Conservation (phyloP, 2,797 vertebrate genomes). For the Neostethus bicornis region DNA sequence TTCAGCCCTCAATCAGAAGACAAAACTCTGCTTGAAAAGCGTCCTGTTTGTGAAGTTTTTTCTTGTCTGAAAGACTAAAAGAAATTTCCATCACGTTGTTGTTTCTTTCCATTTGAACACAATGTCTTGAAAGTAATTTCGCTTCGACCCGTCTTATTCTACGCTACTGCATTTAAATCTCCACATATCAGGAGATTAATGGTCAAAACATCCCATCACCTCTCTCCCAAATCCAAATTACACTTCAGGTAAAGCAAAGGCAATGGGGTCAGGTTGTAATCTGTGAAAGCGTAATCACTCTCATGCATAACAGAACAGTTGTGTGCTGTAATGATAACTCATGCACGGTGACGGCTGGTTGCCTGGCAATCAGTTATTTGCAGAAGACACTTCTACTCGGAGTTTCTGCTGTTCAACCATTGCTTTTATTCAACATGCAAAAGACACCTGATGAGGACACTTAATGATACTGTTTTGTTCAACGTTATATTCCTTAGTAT, state of each 20-base stretch:
- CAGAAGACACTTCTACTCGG: slow-evolving; percentile 53
- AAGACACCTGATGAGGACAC: neutral
- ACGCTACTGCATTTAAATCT: slow-evolving; percentile 53
- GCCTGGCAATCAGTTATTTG: slow-evolving; percentile 53
- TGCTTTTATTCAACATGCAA: slow-evolving; percentile 22
- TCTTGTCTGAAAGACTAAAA: slow-evolving; percentile 70
- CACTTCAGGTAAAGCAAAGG: slow-evolving; percentile 74
- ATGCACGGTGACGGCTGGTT: slow-evolving; percentile 56
- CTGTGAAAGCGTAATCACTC: slow-evolving; percentile 69
- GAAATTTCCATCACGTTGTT: slow-evolving; percentile 71
- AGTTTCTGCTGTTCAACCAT: slow-evolving; percentile 28
- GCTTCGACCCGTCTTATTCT: slow-evolving; percentile 51
- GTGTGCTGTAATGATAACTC: slow-evolving; percentile 51
- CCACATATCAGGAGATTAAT: slow-evolving; percentile 66
- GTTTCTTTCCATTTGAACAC: slow-evolving; percentile 66
- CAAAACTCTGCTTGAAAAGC: no score
- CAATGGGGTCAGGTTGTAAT: slow-evolving; percentile 77
- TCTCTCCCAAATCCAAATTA: slow-evolving; percentile 66
- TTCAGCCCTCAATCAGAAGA: slow-evolving; percentile 40
- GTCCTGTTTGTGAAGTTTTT: slow-evolving; percentile 65
- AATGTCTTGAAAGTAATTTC: slow-evolving; percentile 68
- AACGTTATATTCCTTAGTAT: neutral
- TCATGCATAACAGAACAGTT: slow-evolving; percentile 72
- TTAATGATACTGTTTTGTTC: neutral
- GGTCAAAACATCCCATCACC: slow-evolving; percentile 45